Base-by-base conservation (phyloP, 2,888 invertebrate genomes). In the Lagria hirta region DNA sequence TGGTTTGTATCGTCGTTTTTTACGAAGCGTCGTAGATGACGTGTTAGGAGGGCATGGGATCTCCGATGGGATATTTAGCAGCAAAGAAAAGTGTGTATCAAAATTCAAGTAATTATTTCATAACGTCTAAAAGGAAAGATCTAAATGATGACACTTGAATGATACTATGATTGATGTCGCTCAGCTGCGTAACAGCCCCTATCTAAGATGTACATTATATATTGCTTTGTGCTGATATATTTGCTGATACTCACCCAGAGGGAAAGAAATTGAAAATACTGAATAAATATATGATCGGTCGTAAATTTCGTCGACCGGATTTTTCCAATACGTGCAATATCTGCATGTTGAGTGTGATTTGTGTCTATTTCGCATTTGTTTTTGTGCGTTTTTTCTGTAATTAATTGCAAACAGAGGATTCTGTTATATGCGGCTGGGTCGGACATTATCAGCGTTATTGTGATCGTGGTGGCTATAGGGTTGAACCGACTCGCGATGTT, bases 211-310 rank as follows among this genome's bases (percentile, higher is more conserved):
- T 62, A 55, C 56, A 60, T 64, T 59, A 62, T 61, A 61, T 61
- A 62, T 64, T 60, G 62, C 61, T 62, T 64, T 63, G 57, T 57
- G 57, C 54, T 56, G 57, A 62, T 61, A 60, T 62, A 63, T 64
- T 61, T 56, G 52, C 54, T 52, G 58, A 60, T 58, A 59, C 52
- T 52, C 43, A 52, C 52, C 58, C 51, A 49, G 50, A 51, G 55
- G 55, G 49, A 47, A 58, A 61, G 61, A 64, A 65, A 65, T 65
- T 66, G 62, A 62, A 65, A 65, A 65, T 62, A 58, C 61, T 56
- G 62, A 62, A 65, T 64, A 65, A 66, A 66, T 67, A 65, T 65
- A 62, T 61, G 62, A 63, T 63, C 59, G 62, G 51, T 58, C 62
- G 61, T 65, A 65, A 65, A 64, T 65, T 62, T 60, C 46, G 57